Conservation (phyloP, 2,797 vertebrate species). For the Rhincodon typus region DNA sequence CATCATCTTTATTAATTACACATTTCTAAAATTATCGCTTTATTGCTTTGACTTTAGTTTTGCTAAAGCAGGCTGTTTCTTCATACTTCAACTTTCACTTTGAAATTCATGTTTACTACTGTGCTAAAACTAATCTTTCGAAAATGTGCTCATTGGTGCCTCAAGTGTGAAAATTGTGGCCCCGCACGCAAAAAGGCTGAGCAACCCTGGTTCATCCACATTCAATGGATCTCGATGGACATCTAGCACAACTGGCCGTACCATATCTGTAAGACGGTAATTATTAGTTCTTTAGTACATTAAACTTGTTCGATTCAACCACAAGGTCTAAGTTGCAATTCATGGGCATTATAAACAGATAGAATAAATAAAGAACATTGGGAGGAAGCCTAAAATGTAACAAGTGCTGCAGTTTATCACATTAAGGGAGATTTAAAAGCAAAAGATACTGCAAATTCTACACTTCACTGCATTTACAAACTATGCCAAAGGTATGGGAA, state of each 20-base stretch:
- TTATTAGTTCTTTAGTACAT: not conserved
- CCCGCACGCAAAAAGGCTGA: not conserved
- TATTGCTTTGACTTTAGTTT: no score
- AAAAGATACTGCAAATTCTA: not conserved
- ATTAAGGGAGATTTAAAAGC: not conserved
- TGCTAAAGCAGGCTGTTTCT: no score
- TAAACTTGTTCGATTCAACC: not conserved
- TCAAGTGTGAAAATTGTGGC: no score
- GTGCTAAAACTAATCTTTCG: no score
- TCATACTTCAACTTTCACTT: no score
- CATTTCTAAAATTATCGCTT: no score
- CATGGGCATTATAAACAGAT: not conserved
- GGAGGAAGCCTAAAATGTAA: not conserved
- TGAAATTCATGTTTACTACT: no score
- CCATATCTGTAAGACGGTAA: not conserved
- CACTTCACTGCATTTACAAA: not conserved
- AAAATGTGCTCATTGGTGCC: no score
- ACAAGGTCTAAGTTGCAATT: not conserved
- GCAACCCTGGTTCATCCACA: not conserved
- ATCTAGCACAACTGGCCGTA: not conserved
- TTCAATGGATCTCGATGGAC: not conserved
- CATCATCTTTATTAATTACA: no score
- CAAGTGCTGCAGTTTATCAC: not conserved
- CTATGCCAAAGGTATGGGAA: not conserved
- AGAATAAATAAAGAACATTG: not conserved